These are phyloP conservation scores for Congeria kusceri DNA, from an alignment of 2,888 invertebrate genomes.

Conservation along the genomic window DNA sequence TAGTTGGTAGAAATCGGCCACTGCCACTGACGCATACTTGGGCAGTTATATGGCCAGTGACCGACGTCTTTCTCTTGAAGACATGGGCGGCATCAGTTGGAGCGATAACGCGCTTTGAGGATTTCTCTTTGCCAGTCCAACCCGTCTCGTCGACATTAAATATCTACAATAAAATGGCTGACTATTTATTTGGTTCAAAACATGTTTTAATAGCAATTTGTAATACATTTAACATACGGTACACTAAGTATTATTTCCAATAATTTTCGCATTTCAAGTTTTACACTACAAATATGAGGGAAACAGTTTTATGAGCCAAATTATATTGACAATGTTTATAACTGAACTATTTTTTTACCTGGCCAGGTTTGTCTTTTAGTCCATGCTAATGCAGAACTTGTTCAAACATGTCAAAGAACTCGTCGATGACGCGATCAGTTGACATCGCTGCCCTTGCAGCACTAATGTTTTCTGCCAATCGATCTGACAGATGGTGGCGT, in stretches of 20 bases:
- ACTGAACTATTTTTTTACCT: constrained; percentile 5
- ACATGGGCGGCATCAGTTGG: constrained; percentile 10
- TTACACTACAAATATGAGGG: no score
- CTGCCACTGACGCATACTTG: constrained; percentile 23
- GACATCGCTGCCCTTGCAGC: constrained; percentile 13
- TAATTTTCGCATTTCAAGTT: no score
- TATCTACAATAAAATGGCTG: no score
- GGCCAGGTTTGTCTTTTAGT: constrained; percentile 7
- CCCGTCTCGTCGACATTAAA: constrained; percentile 37
- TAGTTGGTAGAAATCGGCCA: constrained; percentile 24
- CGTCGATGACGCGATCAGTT: background rate
- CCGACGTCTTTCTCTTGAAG: constrained; percentile 2
- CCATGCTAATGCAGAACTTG: constrained; percentile 6
- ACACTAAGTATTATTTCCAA: no score
- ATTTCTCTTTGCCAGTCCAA: constrained; percentile 29
- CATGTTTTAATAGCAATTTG: no score
- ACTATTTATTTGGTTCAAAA: no score
- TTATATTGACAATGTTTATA: no score
- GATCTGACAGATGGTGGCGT: constrained; percentile 4
- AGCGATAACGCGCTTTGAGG: constrained; percentile 17
- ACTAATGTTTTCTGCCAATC: constrained; percentile 15
- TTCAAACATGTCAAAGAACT: constrained; percentile 5
- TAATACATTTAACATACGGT: no score
- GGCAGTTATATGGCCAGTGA: constrained; percentile 26
- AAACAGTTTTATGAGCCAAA: no score